A percentile compares a stretch with the other conserved stretches of the same genome.
These are phyloP conservation scores for Schrankia costaestrigalis DNA, from an alignment of 2,888 invertebrate species.

Conservation along the genomic window DNA sequence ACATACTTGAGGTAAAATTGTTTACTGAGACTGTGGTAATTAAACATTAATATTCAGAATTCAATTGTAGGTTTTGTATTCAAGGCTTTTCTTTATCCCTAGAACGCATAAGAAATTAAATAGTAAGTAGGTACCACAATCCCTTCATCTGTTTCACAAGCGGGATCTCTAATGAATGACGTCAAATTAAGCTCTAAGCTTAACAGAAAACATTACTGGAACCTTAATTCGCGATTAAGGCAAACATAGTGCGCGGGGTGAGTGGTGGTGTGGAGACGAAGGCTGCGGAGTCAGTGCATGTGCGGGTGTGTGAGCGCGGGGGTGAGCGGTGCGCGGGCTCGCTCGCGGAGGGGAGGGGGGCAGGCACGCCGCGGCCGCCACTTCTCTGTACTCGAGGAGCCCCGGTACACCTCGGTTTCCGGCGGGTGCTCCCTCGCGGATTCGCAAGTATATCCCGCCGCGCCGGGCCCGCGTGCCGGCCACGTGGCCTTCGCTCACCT, in stretches of 20 bases:
- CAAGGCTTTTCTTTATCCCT: no score
- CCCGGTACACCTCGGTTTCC: constrained; percentile 79
- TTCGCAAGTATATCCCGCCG: constrained; percentile 64
- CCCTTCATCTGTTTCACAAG: constrained; percentile 43
- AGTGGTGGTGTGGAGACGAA: constrained; percentile 75
- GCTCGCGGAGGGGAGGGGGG: constrained; percentile 30
- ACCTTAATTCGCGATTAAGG: constrained; percentile 79
- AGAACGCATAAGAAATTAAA: no score
- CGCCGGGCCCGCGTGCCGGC: constrained; percentile 65
- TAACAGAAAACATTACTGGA: constrained; percentile 76
- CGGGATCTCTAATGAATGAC: constrained; percentile 64
- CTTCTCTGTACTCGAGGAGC: constrained; percentile 78
- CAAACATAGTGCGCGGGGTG: constrained; percentile 78
- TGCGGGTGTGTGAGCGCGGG: constrained; percentile 54
- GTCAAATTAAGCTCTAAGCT: constrained; percentile 74
- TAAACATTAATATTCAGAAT: no score
- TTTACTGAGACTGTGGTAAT: no score
- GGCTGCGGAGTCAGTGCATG: constrained; percentile 73
- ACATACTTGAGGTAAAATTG: no score
- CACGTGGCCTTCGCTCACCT: constrained; percentile 65
- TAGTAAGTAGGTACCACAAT: constrained; percentile 41
- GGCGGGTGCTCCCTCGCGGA: constrained; percentile 75
- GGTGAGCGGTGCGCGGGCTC: constrained; percentile 49
- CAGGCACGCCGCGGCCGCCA: constrained; percentile 72
- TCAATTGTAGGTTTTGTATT: no score